Evolutionary conservation across 2,888 invertebrate genomes (phyloP).

Genomic region (Portevinia maculata): DNA sequence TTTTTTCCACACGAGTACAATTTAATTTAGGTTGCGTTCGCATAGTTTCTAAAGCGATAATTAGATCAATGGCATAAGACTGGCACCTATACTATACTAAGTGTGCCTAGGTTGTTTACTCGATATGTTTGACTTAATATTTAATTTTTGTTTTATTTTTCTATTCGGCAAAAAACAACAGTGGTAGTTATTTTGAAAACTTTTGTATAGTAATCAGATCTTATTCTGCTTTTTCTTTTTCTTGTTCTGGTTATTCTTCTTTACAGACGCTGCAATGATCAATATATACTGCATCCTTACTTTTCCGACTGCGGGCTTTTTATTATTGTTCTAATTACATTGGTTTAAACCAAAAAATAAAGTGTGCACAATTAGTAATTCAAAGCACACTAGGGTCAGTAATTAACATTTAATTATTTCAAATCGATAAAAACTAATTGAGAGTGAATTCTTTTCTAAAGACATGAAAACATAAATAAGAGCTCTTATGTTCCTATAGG

Average conservation of each 20-base stretch:
- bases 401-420: slow-evolving; percentile 13
- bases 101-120: background rate
- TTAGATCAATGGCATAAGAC: slow-evolving; percentile 68
- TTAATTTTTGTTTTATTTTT: background rate
- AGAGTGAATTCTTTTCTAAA: slow-evolving; percentile 11
- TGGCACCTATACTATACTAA: slow-evolving; percentile 37
- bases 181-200: too few relatives aligned
- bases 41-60: slow-evolving; percentile 34
- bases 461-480: background rate
- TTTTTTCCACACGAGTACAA: slow-evolving; percentile 33
- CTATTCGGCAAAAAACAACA: too few relatives aligned
- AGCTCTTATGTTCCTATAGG: background rate
- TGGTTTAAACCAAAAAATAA: background rate
- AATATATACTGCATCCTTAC: too few relatives aligned
- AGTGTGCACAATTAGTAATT: background rate
- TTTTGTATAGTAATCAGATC: too few relatives aligned
- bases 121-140: background rate
- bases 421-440: slow-evolving; percentile 19
- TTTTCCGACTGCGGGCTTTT: too few relatives aligned
- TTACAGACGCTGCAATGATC: too few relatives aligned
- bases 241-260: too few relatives aligned
- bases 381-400: slow-evolving; percentile 12
- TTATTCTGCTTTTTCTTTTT: too few relatives aligned
- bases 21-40: slow-evolving; percentile 41
- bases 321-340: background rate